A percentile compares a stretch with the other conserved stretches of the same genome.
These are phyloP conservation scores for Blastomussa wellsi DNA, from an alignment of 92 coral and sea anemone species.

Conservation along the genomic window DNA sequence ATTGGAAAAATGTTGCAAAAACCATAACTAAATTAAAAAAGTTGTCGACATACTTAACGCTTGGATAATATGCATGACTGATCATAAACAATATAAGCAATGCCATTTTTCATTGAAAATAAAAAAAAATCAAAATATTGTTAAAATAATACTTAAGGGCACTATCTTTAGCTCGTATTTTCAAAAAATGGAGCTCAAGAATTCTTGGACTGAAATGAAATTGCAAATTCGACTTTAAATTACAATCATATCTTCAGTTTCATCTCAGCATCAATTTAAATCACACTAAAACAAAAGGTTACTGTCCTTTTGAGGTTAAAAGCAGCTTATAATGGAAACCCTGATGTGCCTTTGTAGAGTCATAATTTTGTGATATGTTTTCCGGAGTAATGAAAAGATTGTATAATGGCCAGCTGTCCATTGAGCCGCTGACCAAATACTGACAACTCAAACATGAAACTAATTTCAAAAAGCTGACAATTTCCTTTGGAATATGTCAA, in stretches of 20 bases:
- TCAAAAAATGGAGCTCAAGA: background rate
- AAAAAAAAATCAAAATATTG: background rate
- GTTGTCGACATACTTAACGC: background rate
- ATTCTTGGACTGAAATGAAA: background rate
- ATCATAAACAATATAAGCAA: conserved; percentile 8
- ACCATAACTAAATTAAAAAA: background rate
- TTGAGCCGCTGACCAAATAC: conserved; percentile 16
- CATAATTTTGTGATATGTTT: background rate
- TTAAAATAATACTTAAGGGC: background rate
- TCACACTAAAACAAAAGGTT: conserved; percentile 10
- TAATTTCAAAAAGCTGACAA: background rate
- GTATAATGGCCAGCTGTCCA: background rate
- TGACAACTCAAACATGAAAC: background rate
- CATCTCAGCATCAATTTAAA: background rate
- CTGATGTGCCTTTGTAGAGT: background rate
- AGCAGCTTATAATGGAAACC: background rate
- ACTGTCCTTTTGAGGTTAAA: conserved; percentile 14
- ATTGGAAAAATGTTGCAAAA: background rate
- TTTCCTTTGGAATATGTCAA: background rate
- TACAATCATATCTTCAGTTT: background rate
- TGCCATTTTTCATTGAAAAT: background rate
- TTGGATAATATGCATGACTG: background rate
- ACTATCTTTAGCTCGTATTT: background rate
- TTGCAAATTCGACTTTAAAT: background rate
- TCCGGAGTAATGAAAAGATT: background rate